Conservation (phyloP, 1,140 invertebrate species). For the Meloidogyne floridensis region DNA sequence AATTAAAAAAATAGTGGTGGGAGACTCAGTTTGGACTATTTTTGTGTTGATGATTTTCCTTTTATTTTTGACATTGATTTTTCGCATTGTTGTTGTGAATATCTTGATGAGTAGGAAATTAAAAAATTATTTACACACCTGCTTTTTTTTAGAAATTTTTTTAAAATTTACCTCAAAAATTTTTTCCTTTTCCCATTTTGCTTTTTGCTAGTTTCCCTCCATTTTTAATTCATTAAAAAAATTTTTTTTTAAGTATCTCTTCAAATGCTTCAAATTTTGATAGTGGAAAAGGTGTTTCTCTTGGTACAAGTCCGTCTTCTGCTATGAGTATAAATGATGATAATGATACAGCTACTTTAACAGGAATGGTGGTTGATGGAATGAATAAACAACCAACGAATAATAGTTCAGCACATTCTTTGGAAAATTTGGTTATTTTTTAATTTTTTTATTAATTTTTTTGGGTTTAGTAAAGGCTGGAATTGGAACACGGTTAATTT, state of each 20-base stretch:
- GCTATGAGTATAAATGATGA: slow-evolving; percentile 46
- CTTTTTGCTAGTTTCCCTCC: background rate
- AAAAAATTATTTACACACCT: too few relatives aligned
- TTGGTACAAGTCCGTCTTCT: slow-evolving; percentile 43
- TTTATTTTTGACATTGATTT: slow-evolving; percentile 1
- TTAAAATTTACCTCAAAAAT: too few relatives aligned
- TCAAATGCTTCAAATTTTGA: slow-evolving; percentile 47
- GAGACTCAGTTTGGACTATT: background rate
- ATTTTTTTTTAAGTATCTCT: slow-evolving; percentile 24
- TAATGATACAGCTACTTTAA: background rate
- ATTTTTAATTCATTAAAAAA: background rate
- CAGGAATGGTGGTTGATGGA: background rate
- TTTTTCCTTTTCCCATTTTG: background rate
- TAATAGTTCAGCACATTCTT: background rate
- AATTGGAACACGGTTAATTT: too few relatives aligned
- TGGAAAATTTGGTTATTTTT: slow-evolving; percentile 5
- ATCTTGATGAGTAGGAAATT: background rate
- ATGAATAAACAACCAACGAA: background rate
- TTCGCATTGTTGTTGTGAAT: background rate
- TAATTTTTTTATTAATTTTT: too few relatives aligned
- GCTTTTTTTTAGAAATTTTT: too few relatives aligned
- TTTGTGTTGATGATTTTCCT: background rate
- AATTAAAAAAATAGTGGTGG: background rate
- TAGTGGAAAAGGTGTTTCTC: slow-evolving; percentile 52
- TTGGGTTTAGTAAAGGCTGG: too few relatives aligned